A percentile compares a stretch with the other conserved stretches of the same genome.
These are phyloP conservation scores for Coelinius sp. DNA, from an alignment of 2,888 invertebrate genomes.

Conservation along the genomic window DNA sequence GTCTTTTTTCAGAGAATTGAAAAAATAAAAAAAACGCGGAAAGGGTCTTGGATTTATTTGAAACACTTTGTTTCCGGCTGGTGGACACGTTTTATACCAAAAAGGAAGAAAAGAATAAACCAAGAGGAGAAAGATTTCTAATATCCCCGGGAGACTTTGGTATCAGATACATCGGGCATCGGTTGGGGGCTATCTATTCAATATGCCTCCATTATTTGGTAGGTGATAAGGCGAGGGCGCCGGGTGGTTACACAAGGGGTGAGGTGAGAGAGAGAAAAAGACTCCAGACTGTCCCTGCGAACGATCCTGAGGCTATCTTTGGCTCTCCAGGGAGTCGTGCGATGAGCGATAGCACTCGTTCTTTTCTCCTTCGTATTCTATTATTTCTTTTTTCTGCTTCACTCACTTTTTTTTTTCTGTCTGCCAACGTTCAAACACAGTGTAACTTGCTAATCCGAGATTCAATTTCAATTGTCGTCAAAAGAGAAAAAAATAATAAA, in stretches of 20 bases:
- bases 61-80: slow-evolving; percentile 42
- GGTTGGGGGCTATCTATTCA: slow-evolving; percentile 67
- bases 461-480: slow-evolving; percentile 20
- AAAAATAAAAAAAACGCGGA: slow-evolving; percentile 31
- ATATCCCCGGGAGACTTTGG: slow-evolving; percentile 63
- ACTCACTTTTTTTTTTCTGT: slow-evolving; percentile 39
- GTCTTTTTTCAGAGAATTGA: slow-evolving; percentile 25
- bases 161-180: slow-evolving; percentile 63
- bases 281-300: slow-evolving; percentile 33
- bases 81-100: slow-evolving; percentile 20
- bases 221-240: slow-evolving; percentile 64
- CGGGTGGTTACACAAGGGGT: slow-evolving; percentile 49
- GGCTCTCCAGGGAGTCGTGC: slow-evolving; percentile 58
- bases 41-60: slow-evolving; percentile 52
- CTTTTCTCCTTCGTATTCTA: slow-evolving; percentile 39
- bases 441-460: slow-evolving; percentile 16
- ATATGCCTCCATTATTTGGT: slow-evolving; percentile 69
- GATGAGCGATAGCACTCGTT: slow-evolving; percentile 60
- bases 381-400: slow-evolving; percentile 29
- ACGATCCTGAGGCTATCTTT: slow-evolving; percentile 55
- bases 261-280: slow-evolving; percentile 46
- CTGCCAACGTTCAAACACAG: slow-evolving; percentile 30
- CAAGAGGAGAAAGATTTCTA: slow-evolving; percentile 53
- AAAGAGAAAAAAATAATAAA: neutral
- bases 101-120: slow-evolving; percentile 34